Conservation (phyloP, 2,888 invertebrate species). For the Carterocephalus palaemon region DNA sequence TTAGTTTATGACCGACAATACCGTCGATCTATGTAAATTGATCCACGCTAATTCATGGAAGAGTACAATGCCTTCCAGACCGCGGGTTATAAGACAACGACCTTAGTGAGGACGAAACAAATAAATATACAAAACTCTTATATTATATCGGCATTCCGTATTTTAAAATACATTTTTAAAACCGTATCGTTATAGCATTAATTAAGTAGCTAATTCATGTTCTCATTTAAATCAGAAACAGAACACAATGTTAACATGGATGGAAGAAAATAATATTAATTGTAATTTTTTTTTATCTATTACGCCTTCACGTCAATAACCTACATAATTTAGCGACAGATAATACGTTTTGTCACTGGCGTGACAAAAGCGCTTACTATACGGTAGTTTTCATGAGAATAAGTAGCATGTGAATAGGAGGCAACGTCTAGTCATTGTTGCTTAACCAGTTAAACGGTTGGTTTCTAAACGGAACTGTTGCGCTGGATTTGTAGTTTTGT, state of each 20-base stretch:
- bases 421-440: conserved; percentile 48
- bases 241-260: neutral
- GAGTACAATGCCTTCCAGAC: conserved; percentile 40
- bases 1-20: conserved; percentile 44
- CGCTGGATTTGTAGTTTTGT: conserved; percentile 40
- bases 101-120: neutral
- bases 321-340: neutral
- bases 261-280: too few relatives aligned
- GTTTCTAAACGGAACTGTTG: conserved; percentile 66
- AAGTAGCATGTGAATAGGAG: conserved; percentile 33
- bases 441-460: conserved; percentile 51
- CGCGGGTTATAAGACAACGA: conserved; percentile 12
- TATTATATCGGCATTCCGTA: too few relatives aligned
- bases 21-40: conserved; percentile 57
- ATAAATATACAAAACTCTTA: too few relatives aligned
- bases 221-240: neutral
- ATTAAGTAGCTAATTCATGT: too few relatives aligned
- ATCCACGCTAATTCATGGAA: conserved; percentile 49
- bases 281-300: conserved; percentile 9
- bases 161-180: too few relatives aligned
- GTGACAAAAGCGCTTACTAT: conserved; percentile 4
- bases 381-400: conserved; percentile 12
- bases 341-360: neutral
- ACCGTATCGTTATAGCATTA: too few relatives aligned
- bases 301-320: neutral